phyloP scores from a whole-genome alignment of 2,797 vertebrate genomes.

The Poecilia wingei region DNA sequence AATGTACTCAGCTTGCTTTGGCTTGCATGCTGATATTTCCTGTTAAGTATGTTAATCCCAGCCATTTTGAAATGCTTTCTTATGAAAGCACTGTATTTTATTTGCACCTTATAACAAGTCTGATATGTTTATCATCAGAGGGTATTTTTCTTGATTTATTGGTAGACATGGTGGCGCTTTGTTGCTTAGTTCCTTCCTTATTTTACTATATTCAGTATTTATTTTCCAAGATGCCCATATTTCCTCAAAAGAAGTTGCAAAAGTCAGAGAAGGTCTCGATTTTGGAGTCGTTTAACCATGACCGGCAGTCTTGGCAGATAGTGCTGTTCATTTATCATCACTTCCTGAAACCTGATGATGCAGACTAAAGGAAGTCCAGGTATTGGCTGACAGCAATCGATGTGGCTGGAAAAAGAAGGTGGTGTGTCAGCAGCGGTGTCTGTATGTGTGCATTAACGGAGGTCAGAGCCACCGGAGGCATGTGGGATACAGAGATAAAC shows the following conservation, averaged over 20 bases:
- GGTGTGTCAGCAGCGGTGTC: slow-evolving; percentile 53
- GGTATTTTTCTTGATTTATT: neutral
- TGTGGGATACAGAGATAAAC: slow-evolving; percentile 67
- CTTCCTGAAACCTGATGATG: slow-evolving; percentile 65
- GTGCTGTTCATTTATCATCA: slow-evolving; percentile 51
- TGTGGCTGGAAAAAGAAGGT: slow-evolving; percentile 48
- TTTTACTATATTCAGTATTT: slow-evolving; percentile 6
- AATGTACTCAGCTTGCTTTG: neutral
- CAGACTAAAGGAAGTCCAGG: slow-evolving; percentile 55
- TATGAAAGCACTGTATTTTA: neutral
- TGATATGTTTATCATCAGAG: neutral
- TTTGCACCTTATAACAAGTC: neutral
- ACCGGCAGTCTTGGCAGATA: slow-evolving; percentile 32
- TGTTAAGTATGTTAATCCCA: neutral
- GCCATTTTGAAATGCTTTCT: neutral
- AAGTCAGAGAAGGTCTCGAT: slow-evolving; percentile 11
- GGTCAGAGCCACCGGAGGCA: slow-evolving; percentile 20
- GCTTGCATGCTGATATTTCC: neutral
- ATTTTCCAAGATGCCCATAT: neutral
- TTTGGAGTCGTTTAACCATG: slow-evolving; percentile 32
- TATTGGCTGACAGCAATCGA: slow-evolving; percentile 63
- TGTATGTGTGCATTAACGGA: slow-evolving; percentile 27
- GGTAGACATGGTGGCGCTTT: neutral
- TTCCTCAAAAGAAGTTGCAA: neutral
- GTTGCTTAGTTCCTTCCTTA: neutral